Percentiles rank a stretch among this genome's conserved stretches.
Conservation (phyloP, 1,140 invertebrate genomes). For the Zaprionus inermis region DNA sequence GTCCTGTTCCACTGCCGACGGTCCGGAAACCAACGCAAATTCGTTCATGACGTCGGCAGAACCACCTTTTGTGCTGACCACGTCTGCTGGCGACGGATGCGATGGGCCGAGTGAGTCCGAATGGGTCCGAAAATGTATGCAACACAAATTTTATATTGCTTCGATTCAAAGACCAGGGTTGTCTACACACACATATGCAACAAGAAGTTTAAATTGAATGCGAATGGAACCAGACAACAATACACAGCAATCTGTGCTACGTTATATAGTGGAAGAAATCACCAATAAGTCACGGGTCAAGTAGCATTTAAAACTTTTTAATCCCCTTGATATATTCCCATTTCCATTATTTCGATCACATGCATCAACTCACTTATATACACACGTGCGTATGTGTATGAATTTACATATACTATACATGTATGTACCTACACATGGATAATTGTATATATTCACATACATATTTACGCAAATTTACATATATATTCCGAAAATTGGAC, state of each 20-base stretch:
- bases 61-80: neutral
- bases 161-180: conserved; percentile 2
- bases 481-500: conserved; percentile 3
- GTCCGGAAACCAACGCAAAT: neutral
- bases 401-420: neutral
- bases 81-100: neutral
- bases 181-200: neutral
- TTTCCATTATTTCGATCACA: conserved; percentile 1
- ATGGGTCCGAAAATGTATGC: conserved; percentile 7
- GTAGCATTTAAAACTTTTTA: neutral
- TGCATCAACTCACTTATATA: neutral
- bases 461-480: neutral
- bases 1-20: neutral
- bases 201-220: neutral
- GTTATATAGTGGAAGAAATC: conserved; percentile 1
- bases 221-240: conserved; percentile 3
- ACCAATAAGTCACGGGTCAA: conserved; percentile 8
- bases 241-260: neutral
- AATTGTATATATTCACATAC: neutral
- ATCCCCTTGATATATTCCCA: conserved; percentile 6
- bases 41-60: neutral
- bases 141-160: neutral
- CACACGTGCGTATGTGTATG: neutral
- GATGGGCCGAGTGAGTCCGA: neutral
- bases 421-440: neutral